phyloP scores from a whole-genome alignment of 1,140 invertebrate genomes.

The Rhizoglyphus robini region DNA sequence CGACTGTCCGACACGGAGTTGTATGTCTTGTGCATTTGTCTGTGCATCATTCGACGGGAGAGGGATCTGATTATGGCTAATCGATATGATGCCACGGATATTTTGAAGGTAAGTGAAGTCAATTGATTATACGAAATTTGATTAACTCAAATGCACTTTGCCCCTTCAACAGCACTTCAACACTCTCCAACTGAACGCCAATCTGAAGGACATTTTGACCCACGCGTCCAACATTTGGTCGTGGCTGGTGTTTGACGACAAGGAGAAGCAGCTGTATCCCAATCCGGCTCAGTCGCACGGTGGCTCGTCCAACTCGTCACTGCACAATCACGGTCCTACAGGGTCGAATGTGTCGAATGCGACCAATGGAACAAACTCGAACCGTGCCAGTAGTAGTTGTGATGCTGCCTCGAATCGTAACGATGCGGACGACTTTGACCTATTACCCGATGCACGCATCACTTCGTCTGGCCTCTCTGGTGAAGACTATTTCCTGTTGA shows the following conservation, averaged over 20 bases:
- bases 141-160: neutral
- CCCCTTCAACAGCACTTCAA: conserved; percentile 21
- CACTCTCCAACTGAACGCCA: conserved; percentile 16
- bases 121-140: neutral
- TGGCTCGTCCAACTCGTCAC: neutral
- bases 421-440: neutral
- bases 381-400: neutral
- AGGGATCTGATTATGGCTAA: conserved; percentile 22
- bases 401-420: neutral
- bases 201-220: conserved; percentile 17
- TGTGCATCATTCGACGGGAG: conserved; percentile 23
- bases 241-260: conserved; percentile 20
- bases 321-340: neutral
- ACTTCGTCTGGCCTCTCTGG: neutral
- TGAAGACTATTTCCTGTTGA: neutral
- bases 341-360: neutral
- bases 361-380: neutral
- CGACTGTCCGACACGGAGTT: conserved; percentile 21
- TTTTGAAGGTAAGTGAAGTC: conserved; percentile 21
- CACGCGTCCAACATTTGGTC: conserved; percentile 21
- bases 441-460: neutral
- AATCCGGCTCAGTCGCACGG: neutral
- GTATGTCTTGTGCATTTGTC: conserved; percentile 19
- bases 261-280: conserved; percentile 18
- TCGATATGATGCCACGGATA: conserved; percentile 21